Evolutionary conservation across 2,797 vertebrate genomes (phyloP).

Genomic region (Trematomus bernacchii): DNA sequence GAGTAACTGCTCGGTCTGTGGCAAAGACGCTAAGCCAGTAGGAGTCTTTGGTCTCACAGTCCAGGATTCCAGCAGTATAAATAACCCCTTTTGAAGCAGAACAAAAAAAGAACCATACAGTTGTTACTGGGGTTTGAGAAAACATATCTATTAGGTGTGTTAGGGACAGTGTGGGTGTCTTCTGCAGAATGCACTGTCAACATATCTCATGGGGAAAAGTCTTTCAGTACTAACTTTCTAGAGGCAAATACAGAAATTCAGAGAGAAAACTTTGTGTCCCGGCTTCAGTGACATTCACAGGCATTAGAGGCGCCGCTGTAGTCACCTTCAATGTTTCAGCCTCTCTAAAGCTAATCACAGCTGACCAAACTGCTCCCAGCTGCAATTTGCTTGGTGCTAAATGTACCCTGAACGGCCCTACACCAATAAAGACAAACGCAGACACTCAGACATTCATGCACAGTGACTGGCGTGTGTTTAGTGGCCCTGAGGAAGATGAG

Average conservation of each 20-base stretch:
- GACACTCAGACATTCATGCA: constrained; percentile 50
- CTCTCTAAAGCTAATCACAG: constrained; percentile 80
- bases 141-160: constrained; percentile 41
- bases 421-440: constrained; percentile 50
- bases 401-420: constrained; percentile 56
- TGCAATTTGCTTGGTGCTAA: constrained; percentile 75
- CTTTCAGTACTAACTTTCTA: constrained; percentile 63
- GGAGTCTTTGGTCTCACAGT: constrained; percentile 92
- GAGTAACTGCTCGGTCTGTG: constrained; percentile 91
- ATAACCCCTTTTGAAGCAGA: constrained; percentile 88
- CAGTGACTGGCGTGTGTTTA: constrained; percentile 59
- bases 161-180: constrained; percentile 33
- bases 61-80: constrained; percentile 93
- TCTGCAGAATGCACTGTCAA: constrained; percentile 46
- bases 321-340: constrained; percentile 83
- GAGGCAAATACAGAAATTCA: constrained; percentile 57
- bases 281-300: constrained; percentile 79
- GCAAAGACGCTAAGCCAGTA: constrained; percentile 96
- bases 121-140: constrained; percentile 42
- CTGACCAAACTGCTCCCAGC: constrained; percentile 82
- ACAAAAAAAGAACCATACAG: constrained; percentile 51
- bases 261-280: constrained; percentile 69
- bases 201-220: constrained; percentile 51
- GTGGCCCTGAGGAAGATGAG: constrained; percentile 74
- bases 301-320: constrained; percentile 65